phyloP scores from a whole-genome alignment of 2,113 vertebrate genomes.

The Elaphurus davidianus region DNA sequence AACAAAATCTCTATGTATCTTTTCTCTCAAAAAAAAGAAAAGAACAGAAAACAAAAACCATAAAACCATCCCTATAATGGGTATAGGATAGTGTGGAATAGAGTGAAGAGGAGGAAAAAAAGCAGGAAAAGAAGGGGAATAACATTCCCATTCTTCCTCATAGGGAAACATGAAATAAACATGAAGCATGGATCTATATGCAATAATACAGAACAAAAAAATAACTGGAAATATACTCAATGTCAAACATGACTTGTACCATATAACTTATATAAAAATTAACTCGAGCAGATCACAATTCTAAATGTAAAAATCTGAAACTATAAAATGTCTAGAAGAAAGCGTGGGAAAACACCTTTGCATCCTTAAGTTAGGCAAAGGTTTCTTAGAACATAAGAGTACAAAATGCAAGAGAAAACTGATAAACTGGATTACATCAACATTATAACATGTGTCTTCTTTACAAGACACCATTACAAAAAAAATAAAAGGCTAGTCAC shows the following conservation, averaged over 20 bases:
- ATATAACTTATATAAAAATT: background rate
- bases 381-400: slow-evolving; percentile 1
- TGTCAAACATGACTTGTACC: background rate
- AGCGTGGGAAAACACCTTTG: background rate
- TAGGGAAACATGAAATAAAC: background rate
- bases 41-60: background rate
- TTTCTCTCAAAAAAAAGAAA: background rate
- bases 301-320: background rate
- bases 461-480: background rate
- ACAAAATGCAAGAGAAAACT: background rate
- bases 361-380: background rate
- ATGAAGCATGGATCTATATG: background rate
- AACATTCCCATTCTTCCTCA: background rate
- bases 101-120: background rate
- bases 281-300: background rate
- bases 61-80: background rate
- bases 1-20: background rate
- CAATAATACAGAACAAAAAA: background rate
- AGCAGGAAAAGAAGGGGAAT: background rate
- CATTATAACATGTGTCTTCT: background rate
- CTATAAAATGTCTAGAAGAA: background rate
- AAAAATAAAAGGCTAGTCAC: background rate
- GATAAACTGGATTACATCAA: background rate
- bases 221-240: background rate
- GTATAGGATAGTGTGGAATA: background rate